phyloP scores from a whole-genome alignment of 2,113 vertebrate genomes.

The Tetrao urogallus region DNA sequence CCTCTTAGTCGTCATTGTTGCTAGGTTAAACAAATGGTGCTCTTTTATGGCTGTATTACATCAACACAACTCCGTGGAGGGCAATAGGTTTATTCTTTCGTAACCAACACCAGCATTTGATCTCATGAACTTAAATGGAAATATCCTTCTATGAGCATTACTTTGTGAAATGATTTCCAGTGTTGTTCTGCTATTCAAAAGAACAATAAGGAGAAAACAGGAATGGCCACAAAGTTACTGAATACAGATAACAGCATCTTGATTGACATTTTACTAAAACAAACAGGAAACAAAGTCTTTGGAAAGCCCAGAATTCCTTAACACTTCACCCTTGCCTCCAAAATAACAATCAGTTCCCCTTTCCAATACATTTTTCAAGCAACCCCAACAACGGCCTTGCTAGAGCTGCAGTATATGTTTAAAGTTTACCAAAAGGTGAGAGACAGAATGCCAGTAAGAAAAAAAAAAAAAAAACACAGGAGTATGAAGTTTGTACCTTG shows the following conservation, averaged over 20 bases:
- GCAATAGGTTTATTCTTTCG: slow-evolving; percentile 59
- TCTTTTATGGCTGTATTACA: slow-evolving; percentile 55
- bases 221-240: background rate
- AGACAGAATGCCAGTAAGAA: slow-evolving; percentile 53
- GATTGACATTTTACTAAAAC: background rate
- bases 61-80: slow-evolving; percentile 39
- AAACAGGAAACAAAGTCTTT: background rate
- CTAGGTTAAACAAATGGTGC: slow-evolving; percentile 63
- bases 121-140: slow-evolving; percentile 54
- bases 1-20: slow-evolving; percentile 47
- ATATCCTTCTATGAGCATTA: background rate
- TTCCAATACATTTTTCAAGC: background rate
- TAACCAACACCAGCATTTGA: slow-evolving; percentile 67
- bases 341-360: background rate
- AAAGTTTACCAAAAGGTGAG: slow-evolving; percentile 73
- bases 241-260: background rate
- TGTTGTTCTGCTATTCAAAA: background rate
- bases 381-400: background rate
- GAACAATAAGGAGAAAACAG: background rate
- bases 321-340: background rate
- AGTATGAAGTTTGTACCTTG: slow-evolving; percentile 82
- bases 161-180: slow-evolving; percentile 15
- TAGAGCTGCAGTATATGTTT: background rate
- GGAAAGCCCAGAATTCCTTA: background rate
- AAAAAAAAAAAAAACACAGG: slow-evolving; percentile 66